Evolutionary conservation across 2,888 invertebrate genomes (phyloP).

Genomic region (Drosophila rellima): DNA sequence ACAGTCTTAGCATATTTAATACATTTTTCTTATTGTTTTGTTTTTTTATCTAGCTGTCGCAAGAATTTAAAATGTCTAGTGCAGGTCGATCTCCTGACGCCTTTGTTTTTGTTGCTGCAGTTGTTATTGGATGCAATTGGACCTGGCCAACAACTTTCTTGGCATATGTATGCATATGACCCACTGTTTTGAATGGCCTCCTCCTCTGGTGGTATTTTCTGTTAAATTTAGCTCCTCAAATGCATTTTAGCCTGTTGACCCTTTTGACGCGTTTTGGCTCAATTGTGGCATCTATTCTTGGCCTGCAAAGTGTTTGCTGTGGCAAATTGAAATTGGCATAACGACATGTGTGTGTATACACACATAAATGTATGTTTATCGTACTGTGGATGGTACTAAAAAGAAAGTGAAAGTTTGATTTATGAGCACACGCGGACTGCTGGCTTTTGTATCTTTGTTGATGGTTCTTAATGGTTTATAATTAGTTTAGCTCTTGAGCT

Average conservation of each 20-base stretch:
- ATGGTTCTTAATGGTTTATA: constrained; percentile 63
- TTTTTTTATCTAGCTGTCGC: constrained; percentile 4
- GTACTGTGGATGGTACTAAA: neutral
- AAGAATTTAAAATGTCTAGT: constrained; percentile 36
- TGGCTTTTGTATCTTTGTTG: constrained; percentile 48
- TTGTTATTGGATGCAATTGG: constrained; percentile 43
- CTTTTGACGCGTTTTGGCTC: constrained; percentile 55
- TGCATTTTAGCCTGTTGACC: constrained; percentile 71
- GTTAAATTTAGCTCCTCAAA: constrained; percentile 53
- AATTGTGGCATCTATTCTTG: constrained; percentile 56
- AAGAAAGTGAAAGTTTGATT: constrained; percentile 80
- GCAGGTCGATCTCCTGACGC: constrained; percentile 65
- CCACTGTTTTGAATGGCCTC: constrained; percentile 59
- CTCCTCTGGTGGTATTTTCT: constrained; percentile 15
- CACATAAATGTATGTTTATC: too few relatives aligned
- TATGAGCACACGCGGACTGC: constrained; percentile 59
- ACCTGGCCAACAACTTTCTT: constrained; percentile 22
- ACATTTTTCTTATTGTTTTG: neutral
- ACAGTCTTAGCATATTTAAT: neutral
- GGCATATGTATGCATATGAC: constrained; percentile 47
- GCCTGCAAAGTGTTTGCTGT: constrained; percentile 44
- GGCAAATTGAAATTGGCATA: constrained; percentile 58
- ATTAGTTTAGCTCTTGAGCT: constrained; percentile 64
- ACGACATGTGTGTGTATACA: constrained; percentile 29
- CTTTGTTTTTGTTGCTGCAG: constrained; percentile 32